Conservation (phyloP, 2,888 invertebrate genomes). For the Harpagoxenus sublaevis region DNA sequence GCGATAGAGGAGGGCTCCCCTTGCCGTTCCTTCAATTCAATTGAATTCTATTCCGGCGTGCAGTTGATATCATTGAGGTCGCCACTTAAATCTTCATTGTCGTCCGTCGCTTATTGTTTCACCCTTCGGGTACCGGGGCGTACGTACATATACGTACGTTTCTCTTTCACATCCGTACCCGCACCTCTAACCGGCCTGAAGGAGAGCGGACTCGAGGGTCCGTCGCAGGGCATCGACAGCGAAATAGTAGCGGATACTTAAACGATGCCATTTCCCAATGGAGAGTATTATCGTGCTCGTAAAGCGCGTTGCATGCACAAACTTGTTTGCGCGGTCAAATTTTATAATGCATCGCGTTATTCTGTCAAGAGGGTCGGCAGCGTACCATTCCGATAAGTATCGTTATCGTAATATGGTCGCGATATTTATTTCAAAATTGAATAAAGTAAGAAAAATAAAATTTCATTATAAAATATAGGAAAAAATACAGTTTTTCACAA, state of each 20-base stretch:
- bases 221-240: conserved; percentile 62
- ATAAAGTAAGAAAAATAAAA: background rate
- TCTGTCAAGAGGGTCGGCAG: background rate
- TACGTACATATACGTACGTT: conserved; percentile 79
- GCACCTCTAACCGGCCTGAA: conserved; percentile 74
- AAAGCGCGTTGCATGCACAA: conserved; percentile 12
- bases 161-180: conserved; percentile 81
- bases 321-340: conserved; percentile 23
- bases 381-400: background rate
- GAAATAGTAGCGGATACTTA: conserved; percentile 68
- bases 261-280: conserved; percentile 51
- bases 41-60: conserved; percentile 86
- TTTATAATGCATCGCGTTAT: background rate
- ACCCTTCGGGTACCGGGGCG: conserved; percentile 83
- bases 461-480: background rate
- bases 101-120: conserved; percentile 86
- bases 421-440: background rate
- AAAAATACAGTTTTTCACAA: no score
- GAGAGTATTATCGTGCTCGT: conserved; percentile 37
- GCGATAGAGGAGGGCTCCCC: conserved; percentile 78
- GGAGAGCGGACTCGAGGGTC: conserved; percentile 71
- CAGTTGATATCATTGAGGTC: conserved; percentile 86
- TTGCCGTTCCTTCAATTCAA: conserved; percentile 85
- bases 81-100: conserved; percentile 86
- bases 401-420: background rate